Conservation (phyloP, 1,140 invertebrate species). For the Drepana arcuata region DNA sequence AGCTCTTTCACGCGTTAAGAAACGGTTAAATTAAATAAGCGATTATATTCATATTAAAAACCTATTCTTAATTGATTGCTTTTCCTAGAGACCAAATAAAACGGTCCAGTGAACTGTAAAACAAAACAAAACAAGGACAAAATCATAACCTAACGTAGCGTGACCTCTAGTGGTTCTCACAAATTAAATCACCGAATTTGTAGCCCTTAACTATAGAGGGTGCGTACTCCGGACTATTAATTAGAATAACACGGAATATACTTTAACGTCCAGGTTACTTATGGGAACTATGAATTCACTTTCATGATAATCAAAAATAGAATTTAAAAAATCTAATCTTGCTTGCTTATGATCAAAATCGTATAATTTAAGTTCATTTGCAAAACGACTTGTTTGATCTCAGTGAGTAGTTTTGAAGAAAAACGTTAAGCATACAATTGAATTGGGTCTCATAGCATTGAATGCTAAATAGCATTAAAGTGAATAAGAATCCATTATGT, state of each 20-base stretch:
- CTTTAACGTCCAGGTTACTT: not conserved
- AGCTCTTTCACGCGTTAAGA: too few relatives aligned
- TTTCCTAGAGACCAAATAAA: too few relatives aligned
- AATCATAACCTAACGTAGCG: constrained; percentile 24
- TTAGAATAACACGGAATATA: constrained; percentile 48
- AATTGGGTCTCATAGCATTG: too few relatives aligned
- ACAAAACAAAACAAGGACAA: constrained; percentile 29
- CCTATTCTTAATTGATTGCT: too few relatives aligned
- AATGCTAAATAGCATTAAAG: too few relatives aligned
- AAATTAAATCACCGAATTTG: constrained; percentile 34
- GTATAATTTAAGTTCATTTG: not conserved
- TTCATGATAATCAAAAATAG: constrained; percentile 2
- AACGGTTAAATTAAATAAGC: too few relatives aligned
- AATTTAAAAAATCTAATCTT: too few relatives aligned
- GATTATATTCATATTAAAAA: too few relatives aligned
- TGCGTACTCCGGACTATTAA: constrained; percentile 43
- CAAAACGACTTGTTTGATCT: too few relatives aligned
- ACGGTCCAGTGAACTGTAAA: constrained; percentile 13
- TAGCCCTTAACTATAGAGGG: constrained; percentile 19
- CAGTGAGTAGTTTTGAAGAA: too few relatives aligned
- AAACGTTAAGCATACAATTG: too few relatives aligned
- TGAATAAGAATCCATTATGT: too few relatives aligned
- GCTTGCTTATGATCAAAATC: not conserved
- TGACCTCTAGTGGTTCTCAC: constrained; percentile 38
- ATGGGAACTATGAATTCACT: constrained; percentile 1